A percentile compares a stretch with the other conserved stretches of the same genome.
Evolutionary conservation across 1,140 invertebrate genomes (phyloP).

Genomic region (Macrobrachium rosenbergii): DNA sequence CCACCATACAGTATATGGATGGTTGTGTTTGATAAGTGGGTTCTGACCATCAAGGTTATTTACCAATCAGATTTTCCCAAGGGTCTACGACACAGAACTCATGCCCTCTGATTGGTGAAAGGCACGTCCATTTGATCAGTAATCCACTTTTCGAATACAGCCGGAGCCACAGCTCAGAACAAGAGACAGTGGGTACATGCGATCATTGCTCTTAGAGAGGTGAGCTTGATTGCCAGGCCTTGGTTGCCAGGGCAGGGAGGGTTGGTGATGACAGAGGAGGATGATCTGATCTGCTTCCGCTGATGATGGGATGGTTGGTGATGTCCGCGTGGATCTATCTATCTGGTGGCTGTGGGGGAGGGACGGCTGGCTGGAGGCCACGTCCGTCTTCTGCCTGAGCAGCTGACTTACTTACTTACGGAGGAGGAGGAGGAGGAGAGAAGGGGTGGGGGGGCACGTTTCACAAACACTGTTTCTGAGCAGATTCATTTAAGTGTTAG

Average conservation of each 20-base stretch:
- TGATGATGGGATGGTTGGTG: constrained; percentile 36
- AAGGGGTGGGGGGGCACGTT: constrained; percentile 21
- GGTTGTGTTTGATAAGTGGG: too few species aligned
- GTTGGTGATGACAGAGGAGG: constrained; percentile 16
- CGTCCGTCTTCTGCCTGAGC: constrained; percentile 26
- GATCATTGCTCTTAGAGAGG: constrained; percentile 44
- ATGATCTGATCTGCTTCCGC: constrained; percentile 26
- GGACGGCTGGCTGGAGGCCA: constrained; percentile 43
- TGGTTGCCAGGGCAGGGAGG: constrained; percentile 58
- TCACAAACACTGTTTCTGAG: constrained; percentile 40
- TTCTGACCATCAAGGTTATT: too few species aligned
- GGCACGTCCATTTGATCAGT: too few species aligned
- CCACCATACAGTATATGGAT: constrained; percentile 58
- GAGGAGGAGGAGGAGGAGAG: constrained; percentile 6
- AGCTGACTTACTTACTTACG: constrained; percentile 1
- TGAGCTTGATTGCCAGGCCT: not conserved
- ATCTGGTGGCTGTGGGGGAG: not conserved
- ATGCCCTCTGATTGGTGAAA: too few species aligned
- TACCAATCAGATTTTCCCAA: too few species aligned
- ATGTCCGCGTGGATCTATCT: constrained; percentile 37
- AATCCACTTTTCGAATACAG: not conserved
- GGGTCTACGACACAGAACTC: too few species aligned
- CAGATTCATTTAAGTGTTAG: constrained; percentile 40
- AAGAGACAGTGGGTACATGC: constrained; percentile 53
- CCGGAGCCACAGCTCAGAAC: constrained; percentile 59